Evolutionary conservation across 2,888 invertebrate genomes (phyloP), one percentile per base, ranked within the genome.

Genomic region (Seira sanloemensis): DNA sequence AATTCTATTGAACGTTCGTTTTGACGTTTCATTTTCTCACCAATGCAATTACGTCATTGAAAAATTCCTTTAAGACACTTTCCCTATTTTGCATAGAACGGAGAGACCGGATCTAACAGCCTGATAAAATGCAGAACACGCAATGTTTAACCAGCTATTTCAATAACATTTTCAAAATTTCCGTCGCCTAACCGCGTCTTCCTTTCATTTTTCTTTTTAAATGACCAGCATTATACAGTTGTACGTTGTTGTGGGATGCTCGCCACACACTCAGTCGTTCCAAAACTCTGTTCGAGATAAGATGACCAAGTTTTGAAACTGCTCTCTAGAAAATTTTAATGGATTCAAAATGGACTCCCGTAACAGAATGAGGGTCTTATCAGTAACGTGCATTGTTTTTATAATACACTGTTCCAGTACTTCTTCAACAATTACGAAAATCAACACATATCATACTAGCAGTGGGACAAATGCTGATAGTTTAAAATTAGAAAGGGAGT

Each of bases 81-180:
- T 82, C 82, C 71, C 71, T 74, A 25, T 76, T 62, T 62, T 62
- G 21, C 62, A 62, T 62, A 50, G 62, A 62, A 9, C 62, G 65
- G 24, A 19, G n/a, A n/a, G 46, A 69, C 81, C 75, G 81, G 81
- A 81, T 81, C 68, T 81, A 37, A 75, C 75, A 27, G 50, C 75
- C 69, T 75, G 81, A 75, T 69, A 68, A 62, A 62, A 62, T 62
- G 19, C 62, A 62, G 7, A 62, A 23, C 62, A 21, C 23, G 62
- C 62, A 62, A 21, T 62, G 21, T 62, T 62, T 62, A 62, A 62
- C 19, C 62, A 62, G 2, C 62, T 9, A 62, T n/a, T 62, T 19
- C 9, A 62, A 62, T 21, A 23, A 23, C 19, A 62, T 62, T 62
- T 62, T 62, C 21, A 62, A 62, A 62, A 62, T 23, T 62, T 62